phyloP scores from a whole-genome alignment of 2,797 vertebrate genomes.

The Sebastiscus tertius region DNA sequence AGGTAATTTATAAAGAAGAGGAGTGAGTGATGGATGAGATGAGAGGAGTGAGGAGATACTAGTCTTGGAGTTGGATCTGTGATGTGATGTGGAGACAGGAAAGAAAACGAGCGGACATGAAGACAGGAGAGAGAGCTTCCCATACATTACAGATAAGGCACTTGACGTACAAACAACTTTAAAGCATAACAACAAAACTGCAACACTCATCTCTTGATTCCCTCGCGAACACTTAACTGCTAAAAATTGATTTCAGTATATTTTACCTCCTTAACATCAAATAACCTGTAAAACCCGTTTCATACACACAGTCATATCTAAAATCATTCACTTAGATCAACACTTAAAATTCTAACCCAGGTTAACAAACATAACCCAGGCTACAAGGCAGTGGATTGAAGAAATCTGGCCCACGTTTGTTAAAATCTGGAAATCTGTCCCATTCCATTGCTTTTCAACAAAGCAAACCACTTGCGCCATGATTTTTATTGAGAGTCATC shows the following conservation, averaged over 20 bases:
- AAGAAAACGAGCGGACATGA: slow-evolving; percentile 48
- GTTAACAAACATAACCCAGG: slow-evolving; percentile 37
- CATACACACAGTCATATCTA: slow-evolving; percentile 59
- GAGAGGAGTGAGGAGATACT: not conserved
- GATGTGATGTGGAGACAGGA: slow-evolving; percentile 42
- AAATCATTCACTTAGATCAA: slow-evolving; percentile 55
- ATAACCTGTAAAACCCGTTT: slow-evolving; percentile 59
- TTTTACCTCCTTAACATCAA: slow-evolving; percentile 16
- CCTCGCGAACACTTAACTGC: slow-evolving; percentile 23
- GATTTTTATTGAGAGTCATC: slow-evolving; percentile 11
- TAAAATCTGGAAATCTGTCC: slow-evolving; percentile 22
- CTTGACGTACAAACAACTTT: slow-evolving; percentile 67
- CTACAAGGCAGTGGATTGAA: slow-evolving; percentile 49
- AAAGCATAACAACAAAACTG: slow-evolving; percentile 59
- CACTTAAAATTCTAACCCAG: slow-evolving; percentile 20
- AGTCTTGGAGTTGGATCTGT: slow-evolving; percentile 2
- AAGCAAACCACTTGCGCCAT: not conserved
- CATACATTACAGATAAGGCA: slow-evolving; percentile 77
- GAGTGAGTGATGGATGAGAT: slow-evolving; percentile 25
- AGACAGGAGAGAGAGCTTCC: slow-evolving; percentile 55
- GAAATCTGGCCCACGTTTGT: slow-evolving; percentile 31
- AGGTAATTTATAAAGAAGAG: slow-evolving; percentile 17
- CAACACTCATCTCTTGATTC: slow-evolving; percentile 31
- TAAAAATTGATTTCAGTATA: slow-evolving; percentile 19
- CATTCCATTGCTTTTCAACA: slow-evolving; percentile 32